These are phyloP conservation scores for Coregonus sp. DNA, from an alignment of 2,797 vertebrate genomes.

Conservation along the genomic window DNA sequence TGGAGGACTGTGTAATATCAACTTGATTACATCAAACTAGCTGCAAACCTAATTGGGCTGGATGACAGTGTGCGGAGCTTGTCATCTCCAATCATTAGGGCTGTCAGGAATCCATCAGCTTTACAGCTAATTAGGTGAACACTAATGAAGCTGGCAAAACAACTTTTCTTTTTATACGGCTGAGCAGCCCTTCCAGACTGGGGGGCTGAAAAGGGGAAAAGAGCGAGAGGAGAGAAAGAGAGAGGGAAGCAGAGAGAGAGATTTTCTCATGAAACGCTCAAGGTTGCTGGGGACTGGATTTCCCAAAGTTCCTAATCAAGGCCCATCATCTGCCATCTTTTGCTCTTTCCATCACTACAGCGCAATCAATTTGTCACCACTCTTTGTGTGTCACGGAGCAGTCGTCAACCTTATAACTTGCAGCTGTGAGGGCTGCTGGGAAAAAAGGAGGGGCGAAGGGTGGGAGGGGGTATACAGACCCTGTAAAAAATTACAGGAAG, in stretches of 20 bases:
- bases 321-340: conserved; percentile 84
- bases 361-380: conserved; percentile 94
- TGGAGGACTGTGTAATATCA: conserved; percentile 96
- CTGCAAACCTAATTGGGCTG: conserved; percentile 97
- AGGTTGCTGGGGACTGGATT: conserved; percentile 85
- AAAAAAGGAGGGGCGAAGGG: conserved; percentile 29
- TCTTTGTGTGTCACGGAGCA: conserved; percentile 85
- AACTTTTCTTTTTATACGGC: conserved; percentile 96
- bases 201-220: conserved; percentile 15
- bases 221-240: conserved; percentile 8
- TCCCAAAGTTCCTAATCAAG: conserved; percentile 87
- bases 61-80: conserved; percentile 96
- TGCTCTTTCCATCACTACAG: conserved; percentile 83
- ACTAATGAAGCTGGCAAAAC: conserved; percentile 99
- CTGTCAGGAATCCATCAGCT: conserved; percentile 99
- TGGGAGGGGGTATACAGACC: conserved; percentile 19
- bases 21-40: conserved; percentile 99
- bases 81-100: conserved; percentile 99
- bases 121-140: conserved; percentile 99
- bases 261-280: conserved; percentile 77
- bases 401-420: conserved; percentile 86
- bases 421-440: conserved; percentile 79
- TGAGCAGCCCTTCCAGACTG: conserved; percentile 87
- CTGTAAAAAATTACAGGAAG: conserved; percentile 66
- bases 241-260: conserved; percentile 30